Evolutionary conservation across 2,113 vertebrate species (phyloP).

Genomic region (Pseudonaja textilis): DNA sequence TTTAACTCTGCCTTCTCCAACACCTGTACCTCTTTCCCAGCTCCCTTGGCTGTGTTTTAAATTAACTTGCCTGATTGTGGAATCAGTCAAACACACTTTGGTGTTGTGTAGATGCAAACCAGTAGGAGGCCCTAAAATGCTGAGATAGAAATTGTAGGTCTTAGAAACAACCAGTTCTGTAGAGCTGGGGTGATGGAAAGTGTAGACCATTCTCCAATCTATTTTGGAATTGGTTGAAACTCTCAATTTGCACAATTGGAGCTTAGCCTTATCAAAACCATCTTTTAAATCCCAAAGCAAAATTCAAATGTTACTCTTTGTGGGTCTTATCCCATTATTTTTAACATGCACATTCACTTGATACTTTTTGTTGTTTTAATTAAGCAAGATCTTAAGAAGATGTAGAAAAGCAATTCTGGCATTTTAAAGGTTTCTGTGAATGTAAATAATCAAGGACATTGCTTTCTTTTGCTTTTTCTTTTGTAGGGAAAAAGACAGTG

Average conservation of each 20-base stretch:
- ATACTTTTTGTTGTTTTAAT: not conserved
- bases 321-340: not conserved
- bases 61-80: not conserved
- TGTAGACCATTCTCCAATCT: accelerated
- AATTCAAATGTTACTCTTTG: not conserved
- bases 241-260: not conserved
- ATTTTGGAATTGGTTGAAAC: not conserved
- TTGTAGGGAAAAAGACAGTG: conserved; percentile 81
- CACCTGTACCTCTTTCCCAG: not conserved
- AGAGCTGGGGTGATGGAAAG: not conserved
- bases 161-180: not conserved
- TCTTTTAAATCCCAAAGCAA: not conserved
- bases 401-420: not conserved
- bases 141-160: not conserved
- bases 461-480: conserved; percentile 13
- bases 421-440: not conserved
- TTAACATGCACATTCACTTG: not conserved
- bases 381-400: not conserved
- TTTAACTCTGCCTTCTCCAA: conserved; percentile 28
- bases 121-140: not conserved
- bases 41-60: not conserved
- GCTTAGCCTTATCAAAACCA: not conserved
- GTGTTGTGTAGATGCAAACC: accelerated
- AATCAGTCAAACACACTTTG: not conserved
- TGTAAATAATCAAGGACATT: conserved; percentile 17